These are phyloP conservation scores for Oasisia sp. DNA, from an alignment of 2,888 invertebrate species.

Conservation along the genomic window DNA sequence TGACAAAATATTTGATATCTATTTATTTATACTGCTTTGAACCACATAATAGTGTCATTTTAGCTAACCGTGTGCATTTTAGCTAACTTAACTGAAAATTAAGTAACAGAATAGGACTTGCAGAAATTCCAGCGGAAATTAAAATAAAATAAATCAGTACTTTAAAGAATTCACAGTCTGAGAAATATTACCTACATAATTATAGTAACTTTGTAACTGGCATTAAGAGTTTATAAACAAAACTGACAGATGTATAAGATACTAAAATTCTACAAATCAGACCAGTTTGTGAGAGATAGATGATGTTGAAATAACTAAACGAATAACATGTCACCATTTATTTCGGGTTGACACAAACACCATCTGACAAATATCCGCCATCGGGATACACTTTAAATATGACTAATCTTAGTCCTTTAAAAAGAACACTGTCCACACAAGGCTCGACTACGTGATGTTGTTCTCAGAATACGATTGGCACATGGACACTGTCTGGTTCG, in stretches of 20 bases:
- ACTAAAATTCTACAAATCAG: not conserved
- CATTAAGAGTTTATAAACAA: not conserved
- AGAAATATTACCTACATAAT: too few species aligned
- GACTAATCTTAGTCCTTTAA: not conserved
- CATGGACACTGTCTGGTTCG: constrained; percentile 34
- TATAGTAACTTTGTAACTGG: not conserved
- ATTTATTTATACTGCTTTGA: too few species aligned
- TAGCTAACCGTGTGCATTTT: too few species aligned
- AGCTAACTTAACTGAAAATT: too few species aligned
- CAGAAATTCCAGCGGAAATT: too few species aligned
- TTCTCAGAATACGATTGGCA: constrained; percentile 22
- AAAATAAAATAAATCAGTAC: too few species aligned
- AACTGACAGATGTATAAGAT: not conserved
- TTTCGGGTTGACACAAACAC: not conserved
- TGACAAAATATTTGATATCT: too few species aligned
- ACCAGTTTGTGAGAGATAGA: not conserved
- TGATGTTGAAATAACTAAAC: not conserved
- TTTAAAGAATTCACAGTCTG: too few species aligned
- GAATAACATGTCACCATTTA: not conserved
- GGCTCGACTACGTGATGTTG: not conserved
- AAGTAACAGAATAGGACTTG: too few species aligned
- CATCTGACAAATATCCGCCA: not conserved
- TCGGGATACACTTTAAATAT: not conserved
- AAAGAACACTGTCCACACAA: not conserved
- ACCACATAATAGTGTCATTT: too few species aligned